These are phyloP conservation scores for Tilapia sparmanii DNA, from an alignment of 2,113 vertebrate genomes.

Conservation along the genomic window DNA sequence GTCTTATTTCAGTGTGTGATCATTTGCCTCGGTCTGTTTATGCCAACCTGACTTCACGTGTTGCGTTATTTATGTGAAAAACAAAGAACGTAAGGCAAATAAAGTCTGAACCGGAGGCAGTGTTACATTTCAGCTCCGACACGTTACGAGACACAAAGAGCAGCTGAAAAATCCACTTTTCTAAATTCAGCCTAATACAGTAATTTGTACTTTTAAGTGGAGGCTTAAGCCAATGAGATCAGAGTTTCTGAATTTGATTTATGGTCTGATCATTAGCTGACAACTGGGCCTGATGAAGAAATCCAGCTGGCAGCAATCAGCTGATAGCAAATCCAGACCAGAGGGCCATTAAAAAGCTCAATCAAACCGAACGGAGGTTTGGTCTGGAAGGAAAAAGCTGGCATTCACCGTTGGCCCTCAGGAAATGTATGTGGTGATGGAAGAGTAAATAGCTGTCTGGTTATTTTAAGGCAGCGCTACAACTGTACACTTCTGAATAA, in stretches of 20 bases:
- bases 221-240: background rate
- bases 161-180: background rate
- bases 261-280: conserved; percentile 40
- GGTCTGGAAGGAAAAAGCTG: conserved; percentile 38
- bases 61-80: background rate
- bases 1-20: background rate
- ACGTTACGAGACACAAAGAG: background rate
- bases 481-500: conserved; percentile 5
- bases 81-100: background rate
- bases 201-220: conserved; percentile 4
- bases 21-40: background rate
- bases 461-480: conserved; percentile 45
- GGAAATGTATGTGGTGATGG: conserved; percentile 33
- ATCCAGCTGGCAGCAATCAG: conserved; percentile 65
- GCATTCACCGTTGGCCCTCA: conserved; percentile 31
- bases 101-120: background rate
- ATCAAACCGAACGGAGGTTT: conserved; percentile 54
- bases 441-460: conserved; percentile 49
- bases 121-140: background rate
- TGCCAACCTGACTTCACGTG: background rate
- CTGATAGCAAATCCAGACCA: conserved; percentile 63
- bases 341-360: conserved; percentile 56
- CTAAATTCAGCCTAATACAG: background rate
- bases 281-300: conserved; percentile 2
- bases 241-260: conserved; percentile 17